Evolutionary conservation across 37 sponge, comb jelly and placozoan genomes (phyloP).

Genomic region (Dysidea cf. avara): DNA sequence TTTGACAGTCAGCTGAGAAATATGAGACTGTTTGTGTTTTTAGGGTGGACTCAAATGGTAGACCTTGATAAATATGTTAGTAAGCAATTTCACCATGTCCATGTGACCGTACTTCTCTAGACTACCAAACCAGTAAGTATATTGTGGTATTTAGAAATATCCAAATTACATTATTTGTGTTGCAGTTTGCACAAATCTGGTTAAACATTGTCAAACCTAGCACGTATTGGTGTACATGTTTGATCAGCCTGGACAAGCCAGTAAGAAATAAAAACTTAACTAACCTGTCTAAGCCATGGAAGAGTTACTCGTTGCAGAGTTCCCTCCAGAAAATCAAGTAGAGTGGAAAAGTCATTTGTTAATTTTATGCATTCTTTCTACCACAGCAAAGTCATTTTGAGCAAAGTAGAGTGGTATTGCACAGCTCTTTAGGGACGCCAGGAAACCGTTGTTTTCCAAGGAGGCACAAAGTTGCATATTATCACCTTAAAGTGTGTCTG

Average conservation of each 20-base stretch:
- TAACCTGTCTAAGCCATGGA: slow-evolving; percentile 57
- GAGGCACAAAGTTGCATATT: slow-evolving; percentile 45
- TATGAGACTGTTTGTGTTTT: background rate
- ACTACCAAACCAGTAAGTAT: slow-evolving; percentile 65
- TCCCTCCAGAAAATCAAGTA: too few relatives aligned
- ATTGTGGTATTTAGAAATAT: too few relatives aligned
- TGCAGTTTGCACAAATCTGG: slow-evolving; percentile 65
- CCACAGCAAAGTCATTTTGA: too few relatives aligned
- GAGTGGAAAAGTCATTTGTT: too few relatives aligned
- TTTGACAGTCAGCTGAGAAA: slow-evolving; percentile 23
- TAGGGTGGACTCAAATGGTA: slow-evolving; percentile 66
- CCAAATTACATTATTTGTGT: background rate
- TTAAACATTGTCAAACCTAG: slow-evolving; percentile 62
- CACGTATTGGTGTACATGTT: slow-evolving; percentile 46
- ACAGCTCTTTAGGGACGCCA: slow-evolving; percentile 83
- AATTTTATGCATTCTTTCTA: too few relatives aligned
- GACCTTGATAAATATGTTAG: slow-evolving; percentile 73
- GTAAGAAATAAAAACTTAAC: slow-evolving; percentile 1
- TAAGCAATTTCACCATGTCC: background rate
- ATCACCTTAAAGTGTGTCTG: too few relatives aligned
- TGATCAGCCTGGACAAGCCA: slow-evolving; percentile 40
- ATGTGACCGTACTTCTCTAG: background rate
- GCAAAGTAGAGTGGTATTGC: too few relatives aligned
- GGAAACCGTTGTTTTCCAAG: slow-evolving; percentile 88
- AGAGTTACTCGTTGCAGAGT: too few relatives aligned